phyloP scores from a whole-genome alignment of 2,797 vertebrate species.

The Emydoidea blandingii region DNA sequence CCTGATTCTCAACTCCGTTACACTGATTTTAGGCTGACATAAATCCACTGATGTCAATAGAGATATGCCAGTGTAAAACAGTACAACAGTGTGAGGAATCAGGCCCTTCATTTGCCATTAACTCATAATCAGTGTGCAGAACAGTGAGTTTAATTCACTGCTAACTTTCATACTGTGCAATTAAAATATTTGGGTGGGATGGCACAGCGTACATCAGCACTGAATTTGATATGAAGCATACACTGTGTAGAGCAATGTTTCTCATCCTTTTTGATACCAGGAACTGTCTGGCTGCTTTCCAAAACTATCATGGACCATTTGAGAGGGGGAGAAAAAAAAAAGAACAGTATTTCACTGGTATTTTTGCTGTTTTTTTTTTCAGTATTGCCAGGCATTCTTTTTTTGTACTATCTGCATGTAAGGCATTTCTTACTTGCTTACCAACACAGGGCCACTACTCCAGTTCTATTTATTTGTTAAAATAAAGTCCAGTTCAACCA shows the following conservation, averaged over 20 bases:
- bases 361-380: background rate
- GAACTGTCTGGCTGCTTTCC: background rate
- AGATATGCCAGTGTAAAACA: background rate
- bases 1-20: background rate
- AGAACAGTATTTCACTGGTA: background rate
- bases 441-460: background rate
- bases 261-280: too few species aligned
- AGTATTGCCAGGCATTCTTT: background rate
- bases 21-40: background rate
- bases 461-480: background rate
- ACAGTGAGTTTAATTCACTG: background rate
- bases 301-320: background rate
- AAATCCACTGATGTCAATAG: background rate
- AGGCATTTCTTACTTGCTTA: background rate
- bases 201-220: background rate
- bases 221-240: background rate
- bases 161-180: background rate
- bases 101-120: background rate
- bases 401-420: background rate
- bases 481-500: background rate
- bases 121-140: background rate
- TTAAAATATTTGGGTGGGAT: background rate
- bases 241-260: background rate
- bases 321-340: rapidly evolving
- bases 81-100: background rate